Evolutionary conservation across 2,888 invertebrate species (phyloP), one percentile per base, ranked within the genome.

Genomic region (Eristalinus aeneus): DNA sequence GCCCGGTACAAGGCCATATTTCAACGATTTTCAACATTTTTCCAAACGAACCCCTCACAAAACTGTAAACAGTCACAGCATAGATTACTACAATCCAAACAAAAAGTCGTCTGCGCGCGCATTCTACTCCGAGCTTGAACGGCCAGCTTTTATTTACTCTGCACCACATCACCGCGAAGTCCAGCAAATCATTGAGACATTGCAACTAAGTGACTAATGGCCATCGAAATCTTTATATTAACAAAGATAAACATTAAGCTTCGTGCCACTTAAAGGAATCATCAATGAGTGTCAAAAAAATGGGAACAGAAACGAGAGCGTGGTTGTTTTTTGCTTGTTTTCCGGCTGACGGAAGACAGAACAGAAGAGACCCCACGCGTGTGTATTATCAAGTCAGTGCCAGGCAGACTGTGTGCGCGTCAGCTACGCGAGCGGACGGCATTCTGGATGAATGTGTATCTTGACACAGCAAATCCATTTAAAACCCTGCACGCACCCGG

Each of bases 381-480:
- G 71, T 56, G n/a, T 56, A 56, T 56, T 46, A n/a, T 5, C 6
- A 46, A 75, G 34, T 64, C 69, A 53, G 16, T 54, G 53, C 12
- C 77, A 11, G 27, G 2, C 27, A 63, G 84, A 68, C 71, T 54
- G 39, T 63, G 20, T 54, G 63, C 80, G 75, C 78, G 60, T 63
- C 64, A 69, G 60, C 36, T 68, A 74, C 74, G 56, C 5, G 80
- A 39, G 12, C 36, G 36, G 11, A 12, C 79, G 79, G 71, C 84
- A 56, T 27, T 27, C 60, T 71, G 84, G 46, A 79, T 71, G 75
- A 34, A 72, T 67, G 53, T 84, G 65, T 84, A 71, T 84, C 84
- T 79, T 79, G 79, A 75, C 84, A 81, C 81, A 84, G 81, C 76
- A 76, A 76, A 80, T 75, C 84, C 84, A 84, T 84, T 84, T 84